phyloP scores from a whole-genome alignment of 2,113 vertebrate species.

The Eptatretus burgeri region DNA sequence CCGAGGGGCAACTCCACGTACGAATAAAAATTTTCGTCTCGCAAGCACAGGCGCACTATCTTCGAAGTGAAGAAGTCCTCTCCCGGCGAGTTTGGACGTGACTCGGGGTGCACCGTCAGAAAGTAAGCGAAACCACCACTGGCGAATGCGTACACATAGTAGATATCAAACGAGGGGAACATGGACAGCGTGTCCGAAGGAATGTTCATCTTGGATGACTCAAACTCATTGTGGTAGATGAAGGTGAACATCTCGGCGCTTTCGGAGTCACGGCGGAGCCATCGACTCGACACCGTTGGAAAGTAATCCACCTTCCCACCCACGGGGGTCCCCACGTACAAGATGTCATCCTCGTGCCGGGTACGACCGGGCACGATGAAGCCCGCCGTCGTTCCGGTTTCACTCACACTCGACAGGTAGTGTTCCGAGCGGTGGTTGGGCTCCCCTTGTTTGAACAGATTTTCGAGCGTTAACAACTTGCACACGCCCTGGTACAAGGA shows the following conservation, averaged over 20 bases:
- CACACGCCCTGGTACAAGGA: slow-evolving; percentile 93
- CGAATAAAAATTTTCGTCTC: slow-evolving; percentile 81
- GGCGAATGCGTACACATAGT: slow-evolving; percentile 87
- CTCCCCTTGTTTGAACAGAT: slow-evolving; percentile 90
- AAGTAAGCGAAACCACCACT: slow-evolving; percentile 95
- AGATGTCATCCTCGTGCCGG: slow-evolving; percentile 20
- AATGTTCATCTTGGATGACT: slow-evolving; percentile 95
- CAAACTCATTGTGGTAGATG: slow-evolving; percentile 89
- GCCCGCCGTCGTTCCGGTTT: slow-evolving; percentile 76
- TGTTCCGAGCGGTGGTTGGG: slow-evolving; percentile 95
- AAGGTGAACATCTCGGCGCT: slow-evolving; percentile 91
- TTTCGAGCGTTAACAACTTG: slow-evolving; percentile 67
- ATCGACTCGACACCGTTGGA: slow-evolving; percentile 84
- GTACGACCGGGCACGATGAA: slow-evolving; percentile 36
- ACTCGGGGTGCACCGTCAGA: slow-evolving; percentile 75
- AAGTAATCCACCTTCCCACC: slow-evolving; percentile 94
- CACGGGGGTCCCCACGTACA: slow-evolving; percentile 80
- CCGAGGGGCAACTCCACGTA: slow-evolving; percentile 88
- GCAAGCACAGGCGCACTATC: slow-evolving; percentile 73
- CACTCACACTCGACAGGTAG: slow-evolving; percentile 80
- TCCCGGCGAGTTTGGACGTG: slow-evolving; percentile 49
- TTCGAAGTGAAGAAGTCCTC: slow-evolving; percentile 95
- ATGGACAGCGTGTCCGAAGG: slow-evolving; percentile 87
- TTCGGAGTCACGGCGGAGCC: slow-evolving; percentile 70
- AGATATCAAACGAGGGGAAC: slow-evolving; percentile 89